Evolutionary conservation across 2,888 invertebrate genomes (phyloP).

Genomic region (Cephonodes hylas): DNA sequence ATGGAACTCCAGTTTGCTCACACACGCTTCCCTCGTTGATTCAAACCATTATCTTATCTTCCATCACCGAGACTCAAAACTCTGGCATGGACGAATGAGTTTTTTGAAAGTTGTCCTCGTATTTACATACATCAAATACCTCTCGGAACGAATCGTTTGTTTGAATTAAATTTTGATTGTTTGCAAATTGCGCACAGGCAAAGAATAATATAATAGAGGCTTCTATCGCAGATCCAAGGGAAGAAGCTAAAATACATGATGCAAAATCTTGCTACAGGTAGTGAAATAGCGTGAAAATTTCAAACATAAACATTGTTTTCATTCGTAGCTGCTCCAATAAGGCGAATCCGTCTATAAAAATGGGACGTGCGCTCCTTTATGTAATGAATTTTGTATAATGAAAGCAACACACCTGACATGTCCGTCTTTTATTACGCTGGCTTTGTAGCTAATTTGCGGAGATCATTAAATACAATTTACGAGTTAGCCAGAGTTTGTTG

Average conservation of each 20-base stretch:
- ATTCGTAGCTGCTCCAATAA: not conserved
- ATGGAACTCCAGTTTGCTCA: not conserved
- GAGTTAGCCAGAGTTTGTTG: not conserved
- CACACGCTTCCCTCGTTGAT: not conserved
- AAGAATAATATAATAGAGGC: not conserved
- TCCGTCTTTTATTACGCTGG: not conserved
- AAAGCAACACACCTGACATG: slow-evolving; percentile 3
- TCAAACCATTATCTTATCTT: not conserved
- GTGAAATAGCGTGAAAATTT: too few species aligned
- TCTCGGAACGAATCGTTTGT: not conserved
- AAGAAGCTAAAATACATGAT: too few species aligned
- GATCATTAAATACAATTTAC: slow-evolving; percentile 1
- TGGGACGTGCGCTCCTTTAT: not conserved
- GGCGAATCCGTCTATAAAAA: not conserved
- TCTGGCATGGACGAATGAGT: not conserved
- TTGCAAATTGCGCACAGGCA: not conserved
- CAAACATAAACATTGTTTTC: too few species aligned
- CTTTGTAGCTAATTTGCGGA: slow-evolving; percentile 6
- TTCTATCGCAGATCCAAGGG: too few species aligned
- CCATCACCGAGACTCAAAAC: not conserved
- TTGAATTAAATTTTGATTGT: not conserved
- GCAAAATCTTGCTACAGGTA: too few species aligned
- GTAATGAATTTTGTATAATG: not conserved
- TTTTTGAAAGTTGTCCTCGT: not conserved
- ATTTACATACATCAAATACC: not conserved